Evolutionary conservation across 2,888 invertebrate genomes (phyloP).

Genomic region (Amphipyra tragopoginis): DNA sequence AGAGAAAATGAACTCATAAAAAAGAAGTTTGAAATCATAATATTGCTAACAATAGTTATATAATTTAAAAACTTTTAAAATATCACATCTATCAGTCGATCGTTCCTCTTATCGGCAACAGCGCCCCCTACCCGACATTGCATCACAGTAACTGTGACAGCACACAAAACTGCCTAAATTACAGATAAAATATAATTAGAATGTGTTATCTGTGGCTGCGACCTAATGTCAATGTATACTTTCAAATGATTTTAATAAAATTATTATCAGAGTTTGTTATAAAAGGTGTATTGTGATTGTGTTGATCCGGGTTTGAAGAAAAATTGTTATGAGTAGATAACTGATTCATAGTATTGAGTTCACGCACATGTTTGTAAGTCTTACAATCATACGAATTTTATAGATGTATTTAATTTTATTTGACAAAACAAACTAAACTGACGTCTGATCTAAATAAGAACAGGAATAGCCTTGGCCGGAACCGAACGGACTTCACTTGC

Average conservation of each 20-base stretch:
- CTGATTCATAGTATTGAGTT: too few relatives aligned
- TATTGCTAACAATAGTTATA: too few relatives aligned
- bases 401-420: too few relatives aligned
- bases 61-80: neutral
- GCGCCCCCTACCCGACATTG: neutral
- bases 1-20: too few relatives aligned
- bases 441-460: too few relatives aligned
- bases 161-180: constrained; percentile 21
- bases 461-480: too few relatives aligned
- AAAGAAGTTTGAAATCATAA: too few relatives aligned
- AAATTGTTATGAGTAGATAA: too few relatives aligned
- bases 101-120: constrained; percentile 1
- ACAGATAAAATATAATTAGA: constrained; percentile 48
- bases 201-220: constrained; percentile 31
- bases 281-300: constrained; percentile 30
- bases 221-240: constrained; percentile 48
- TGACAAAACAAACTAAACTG: too few relatives aligned
- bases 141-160: constrained; percentile 2
- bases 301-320: constrained; percentile 20
- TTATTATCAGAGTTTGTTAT: constrained; percentile 30
- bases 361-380: too few relatives aligned
- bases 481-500: too few relatives aligned
- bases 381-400: too few relatives aligned
- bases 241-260: constrained; percentile 25
- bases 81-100: constrained; percentile 13